phyloP scores from a whole-genome alignment of 2,888 invertebrate species.

The Eristalinus sepulchralis region DNA sequence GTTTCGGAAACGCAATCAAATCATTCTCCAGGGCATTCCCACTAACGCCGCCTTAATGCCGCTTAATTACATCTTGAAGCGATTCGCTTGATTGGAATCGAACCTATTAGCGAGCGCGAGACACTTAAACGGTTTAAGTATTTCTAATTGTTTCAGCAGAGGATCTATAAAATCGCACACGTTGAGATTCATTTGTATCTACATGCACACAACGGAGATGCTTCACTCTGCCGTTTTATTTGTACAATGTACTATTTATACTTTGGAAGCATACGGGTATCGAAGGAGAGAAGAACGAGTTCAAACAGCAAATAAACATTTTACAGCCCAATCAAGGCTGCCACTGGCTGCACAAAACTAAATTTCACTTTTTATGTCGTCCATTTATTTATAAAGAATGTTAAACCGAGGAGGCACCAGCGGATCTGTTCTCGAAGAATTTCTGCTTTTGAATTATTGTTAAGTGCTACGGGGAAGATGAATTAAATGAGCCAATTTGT shows the following conservation, averaged over 20 bases:
- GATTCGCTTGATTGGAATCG: neutral
- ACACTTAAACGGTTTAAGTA: neutral
- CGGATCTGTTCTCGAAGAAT: neutral
- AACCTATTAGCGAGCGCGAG: neutral
- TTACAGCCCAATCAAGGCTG: conserved; percentile 24
- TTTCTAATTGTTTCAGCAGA: neutral
- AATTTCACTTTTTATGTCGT: conserved; percentile 5
- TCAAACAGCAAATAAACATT: conserved; percentile 9
- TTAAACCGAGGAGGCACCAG: neutral
- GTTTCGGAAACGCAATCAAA: neutral
- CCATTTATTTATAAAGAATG: conserved; percentile 6
- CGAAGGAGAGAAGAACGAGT: neutral
- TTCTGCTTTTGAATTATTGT: neutral
- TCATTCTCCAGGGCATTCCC: neutral
- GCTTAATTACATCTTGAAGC: neutral
- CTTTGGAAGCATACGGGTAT: neutral
- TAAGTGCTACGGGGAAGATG: neutral
- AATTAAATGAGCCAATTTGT: neutral
- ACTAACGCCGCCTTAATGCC: neutral
- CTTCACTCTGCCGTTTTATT: neutral
- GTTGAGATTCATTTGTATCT: neutral
- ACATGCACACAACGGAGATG: neutral
- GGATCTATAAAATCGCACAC: neutral
- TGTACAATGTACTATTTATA: conserved; percentile 1
- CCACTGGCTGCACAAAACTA: neutral